phyloP scores from a whole-genome alignment of 2,113 vertebrate species.

The Nicator chloris region DNA sequence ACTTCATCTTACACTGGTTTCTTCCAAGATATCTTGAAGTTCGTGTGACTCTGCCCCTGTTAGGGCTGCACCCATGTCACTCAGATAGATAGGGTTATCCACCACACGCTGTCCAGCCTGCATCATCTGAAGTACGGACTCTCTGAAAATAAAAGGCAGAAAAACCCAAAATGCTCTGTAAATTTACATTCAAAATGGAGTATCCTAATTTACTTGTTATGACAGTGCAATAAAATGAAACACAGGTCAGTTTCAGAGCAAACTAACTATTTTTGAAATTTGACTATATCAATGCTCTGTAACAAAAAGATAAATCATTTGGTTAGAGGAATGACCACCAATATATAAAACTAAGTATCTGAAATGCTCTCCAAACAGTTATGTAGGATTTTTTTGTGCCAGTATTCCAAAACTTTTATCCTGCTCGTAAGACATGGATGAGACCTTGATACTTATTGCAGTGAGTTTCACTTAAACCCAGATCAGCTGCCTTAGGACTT shows the following conservation, averaged over 20 bases:
- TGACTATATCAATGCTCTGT: background rate
- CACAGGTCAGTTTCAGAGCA: background rate
- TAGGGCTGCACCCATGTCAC: conserved; percentile 96
- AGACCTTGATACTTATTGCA: background rate
- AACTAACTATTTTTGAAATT: background rate
- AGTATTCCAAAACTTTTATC: background rate
- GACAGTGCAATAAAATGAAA: background rate
- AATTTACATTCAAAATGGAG: background rate
- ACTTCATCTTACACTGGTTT: conserved; percentile 84
- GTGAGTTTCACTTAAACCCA: background rate
- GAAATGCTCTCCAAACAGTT: background rate
- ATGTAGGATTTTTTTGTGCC: background rate
- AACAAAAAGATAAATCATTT: background rate
- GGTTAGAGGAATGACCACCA: background rate
- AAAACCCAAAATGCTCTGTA: background rate
- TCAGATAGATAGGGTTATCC: conserved; percentile 97
- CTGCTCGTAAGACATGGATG: background rate
- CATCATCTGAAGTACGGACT: conserved; percentile 99
- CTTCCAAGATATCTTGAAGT: conserved; percentile 93
- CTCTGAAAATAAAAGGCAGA: conserved; percentile 67
- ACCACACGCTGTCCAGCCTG: conserved; percentile 96
- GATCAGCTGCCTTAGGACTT: background rate
- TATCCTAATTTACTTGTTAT: background rate
- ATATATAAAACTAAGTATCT: background rate
- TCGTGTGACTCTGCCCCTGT: conserved; percentile 94